Evolutionary conservation across 2,888 invertebrate genomes (phyloP), one percentile per base, ranked within the genome.

Genomic region (Apodemia hepburni): DNA sequence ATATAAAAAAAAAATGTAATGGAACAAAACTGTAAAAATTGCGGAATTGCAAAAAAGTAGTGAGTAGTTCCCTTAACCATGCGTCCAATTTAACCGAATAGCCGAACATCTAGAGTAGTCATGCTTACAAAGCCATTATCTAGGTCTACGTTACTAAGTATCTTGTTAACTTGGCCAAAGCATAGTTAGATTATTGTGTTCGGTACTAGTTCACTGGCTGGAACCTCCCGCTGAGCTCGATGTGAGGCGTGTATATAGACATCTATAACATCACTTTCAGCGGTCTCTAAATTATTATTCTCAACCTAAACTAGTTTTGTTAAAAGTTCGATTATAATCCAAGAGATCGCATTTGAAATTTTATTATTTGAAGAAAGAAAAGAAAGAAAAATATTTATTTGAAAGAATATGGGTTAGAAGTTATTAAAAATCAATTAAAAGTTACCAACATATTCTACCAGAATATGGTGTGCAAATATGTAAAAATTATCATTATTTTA

Each of bases 181-280:
- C 79, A 78, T 80, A 76, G 77, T 81, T 77, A 79, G 86, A 89
- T 88, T 89, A 87, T 87, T 84, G 86, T 81, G 87, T 89, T 88
- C 84, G 82, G 83, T 81, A 82, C 89, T 87, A 85, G 89, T 86
- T 87, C 80, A 80, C 85, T 85, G 82, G 82, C 81, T 79, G 75
- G 75, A 83, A 75, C 84, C 87, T 81, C 90, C 90, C 86, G 90
- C 88, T 87, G 90, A 68, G 90, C 82, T 79, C 81, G 75, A 89
- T 87, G 89, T 86, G 88, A 84, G 88, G 87, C 80, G 76, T 79
- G 77, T 72, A 79, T 82, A 85, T 78, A 78, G 71, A 75, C 76
- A 71, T 72, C 81, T 61, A 60, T 80, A 73, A 78, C 80, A 79
- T 78, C 81, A 77, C 73, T 71, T 74, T 72, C 73, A 77, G 77